Base-by-base conservation (phyloP, 2,888 invertebrate genomes). In the Phengaris alcon region DNA sequence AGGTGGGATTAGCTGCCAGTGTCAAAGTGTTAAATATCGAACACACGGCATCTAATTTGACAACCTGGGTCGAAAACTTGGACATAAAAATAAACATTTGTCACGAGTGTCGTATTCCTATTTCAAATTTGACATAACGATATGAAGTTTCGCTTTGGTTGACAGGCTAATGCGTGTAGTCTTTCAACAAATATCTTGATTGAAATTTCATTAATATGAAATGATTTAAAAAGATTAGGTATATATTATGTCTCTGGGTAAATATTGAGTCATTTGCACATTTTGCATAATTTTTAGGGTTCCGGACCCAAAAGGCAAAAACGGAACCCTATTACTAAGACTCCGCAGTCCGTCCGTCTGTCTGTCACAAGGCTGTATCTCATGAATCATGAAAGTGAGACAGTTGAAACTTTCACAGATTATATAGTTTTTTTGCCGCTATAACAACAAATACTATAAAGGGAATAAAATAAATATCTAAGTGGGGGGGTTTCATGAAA, bases 21-120 rank as follows among this genome's bases (percentile, higher is more conserved):
- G 93, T 93, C 93, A 93, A 93, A 92, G 93, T 93, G 93, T 93
- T 93, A 93, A 93, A 93, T 92, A 91, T 93, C 91, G 91, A 91
- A 91, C 90, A 86, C 86, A 87, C 85, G 83, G 84, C 84, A 88
- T 90, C 91, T 91, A 91, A 92, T 92, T 91, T 92, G 92, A 93
- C 93, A 90, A 88, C 87, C 86, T 88, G 84, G 86, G 55, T 84
- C 84, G 86, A 87, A 85, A 87, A 85, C 84, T 85, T 80, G 83
- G 83, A 82, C 80, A 86, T 88, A 88, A 85, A 83, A 84, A 81
- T 81, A 82, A 76, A 79, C 78, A 86, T 87, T 87, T 90, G 90
- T 88, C 89, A 89, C 83, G 83, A 88, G 88, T 90, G 91, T 92
- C 92, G 85, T 86, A 89, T 92, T 91, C 89, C 88, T 85, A 52